A percentile compares a stretch with the other conserved stretches of the same genome.
These are phyloP conservation scores for Passerina amoena DNA, from an alignment of 2,113 vertebrate genomes.

Conservation along the genomic window DNA sequence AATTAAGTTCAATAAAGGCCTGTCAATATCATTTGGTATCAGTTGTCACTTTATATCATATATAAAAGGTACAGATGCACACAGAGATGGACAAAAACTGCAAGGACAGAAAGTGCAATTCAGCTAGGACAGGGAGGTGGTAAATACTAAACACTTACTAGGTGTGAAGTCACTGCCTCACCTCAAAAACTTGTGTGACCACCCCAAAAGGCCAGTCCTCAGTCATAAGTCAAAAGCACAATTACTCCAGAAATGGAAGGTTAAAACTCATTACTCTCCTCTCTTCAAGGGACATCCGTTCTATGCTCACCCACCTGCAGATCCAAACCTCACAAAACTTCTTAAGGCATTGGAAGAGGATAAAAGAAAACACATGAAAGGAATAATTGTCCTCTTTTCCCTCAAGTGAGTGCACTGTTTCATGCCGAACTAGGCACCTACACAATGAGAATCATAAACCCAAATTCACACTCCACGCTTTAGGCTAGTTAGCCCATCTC, in stretches of 20 bases:
- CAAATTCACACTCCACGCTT: background rate
- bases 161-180: background rate
- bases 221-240: background rate
- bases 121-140: background rate
- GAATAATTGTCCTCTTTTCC: background rate
- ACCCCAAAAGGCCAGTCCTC: background rate
- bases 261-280: background rate
- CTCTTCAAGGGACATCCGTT: background rate
- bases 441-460: background rate
- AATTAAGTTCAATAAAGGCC: constrained; percentile 49
- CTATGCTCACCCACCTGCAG: rapidly evolving
- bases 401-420: rapidly evolving
- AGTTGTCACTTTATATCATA: background rate
- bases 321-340: background rate
- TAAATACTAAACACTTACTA: background rate
- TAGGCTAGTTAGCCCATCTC: background rate
- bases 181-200: rapidly evolving
- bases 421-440: background rate
- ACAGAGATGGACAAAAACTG: background rate
- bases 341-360: background rate
- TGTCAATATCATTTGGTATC: constrained; percentile 16
- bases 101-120: background rate
- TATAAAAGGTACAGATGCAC: background rate
- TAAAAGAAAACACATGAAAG: background rate
- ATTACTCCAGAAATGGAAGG: background rate